These are phyloP conservation scores for Sceloporus tristichus DNA, from an alignment of 2,113 vertebrate species.

Conservation along the genomic window DNA sequence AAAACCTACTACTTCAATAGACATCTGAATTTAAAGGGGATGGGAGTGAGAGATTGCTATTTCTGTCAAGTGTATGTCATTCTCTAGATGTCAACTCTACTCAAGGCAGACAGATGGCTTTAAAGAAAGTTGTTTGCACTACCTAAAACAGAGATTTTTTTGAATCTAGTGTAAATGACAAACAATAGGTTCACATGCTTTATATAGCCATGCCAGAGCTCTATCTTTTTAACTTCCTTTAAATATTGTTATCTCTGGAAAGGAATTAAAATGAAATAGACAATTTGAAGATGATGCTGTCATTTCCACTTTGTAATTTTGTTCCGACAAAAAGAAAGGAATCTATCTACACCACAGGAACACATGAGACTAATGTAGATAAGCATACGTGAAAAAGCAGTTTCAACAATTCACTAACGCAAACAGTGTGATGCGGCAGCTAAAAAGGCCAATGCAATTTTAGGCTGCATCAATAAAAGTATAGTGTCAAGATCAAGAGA, in stretches of 20 bases:
- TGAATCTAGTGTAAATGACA: too few relatives aligned
- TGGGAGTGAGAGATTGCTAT: constrained; percentile 6
- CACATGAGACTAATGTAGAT: fast-evolving
- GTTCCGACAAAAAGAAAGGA: neutral
- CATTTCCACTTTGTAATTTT: neutral
- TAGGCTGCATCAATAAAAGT: too few relatives aligned
- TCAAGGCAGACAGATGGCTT: constrained; percentile 47
- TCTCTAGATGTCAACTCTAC: constrained; percentile 36
- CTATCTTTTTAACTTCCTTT: constrained; percentile 35
- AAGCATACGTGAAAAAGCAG: neutral
- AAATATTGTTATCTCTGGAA: constrained; percentile 20
- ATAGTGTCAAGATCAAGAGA: too few relatives aligned
- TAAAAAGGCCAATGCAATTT: too few relatives aligned
- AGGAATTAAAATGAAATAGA: neutral
- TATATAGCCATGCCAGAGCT: neutral
- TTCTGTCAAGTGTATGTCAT: constrained; percentile 42
- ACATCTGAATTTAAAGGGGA: constrained; percentile 36
- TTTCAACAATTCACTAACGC: neutral
- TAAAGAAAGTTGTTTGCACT: constrained; percentile 13
- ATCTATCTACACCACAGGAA: constrained; percentile 1
- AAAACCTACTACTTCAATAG: constrained; percentile 32
- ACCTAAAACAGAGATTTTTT: too few relatives aligned
- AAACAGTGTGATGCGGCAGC: too few relatives aligned
- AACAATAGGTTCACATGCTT: too few relatives aligned
- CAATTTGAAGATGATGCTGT: constrained; percentile 23